Percentiles rank a stretch among this genome's conserved stretches.
These are phyloP conservation scores for Sebastes diploproa DNA, from an alignment of 2,797 vertebrate species.

Conservation along the genomic window DNA sequence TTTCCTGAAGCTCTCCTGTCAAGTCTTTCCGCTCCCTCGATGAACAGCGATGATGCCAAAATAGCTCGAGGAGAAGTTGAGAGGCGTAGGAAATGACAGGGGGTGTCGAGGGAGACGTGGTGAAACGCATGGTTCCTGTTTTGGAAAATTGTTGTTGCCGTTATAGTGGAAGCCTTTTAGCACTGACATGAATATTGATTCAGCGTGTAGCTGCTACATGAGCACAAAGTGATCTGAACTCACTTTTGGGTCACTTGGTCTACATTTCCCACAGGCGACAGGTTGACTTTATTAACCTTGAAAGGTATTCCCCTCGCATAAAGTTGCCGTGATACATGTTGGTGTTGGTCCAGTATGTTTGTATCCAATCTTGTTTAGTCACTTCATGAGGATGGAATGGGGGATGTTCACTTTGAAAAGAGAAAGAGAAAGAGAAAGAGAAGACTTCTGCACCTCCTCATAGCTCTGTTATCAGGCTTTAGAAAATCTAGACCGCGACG, in stretches of 20 bases:
- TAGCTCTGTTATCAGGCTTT: too few relatives aligned
- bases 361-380: neutral
- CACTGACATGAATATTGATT: constrained; percentile 51
- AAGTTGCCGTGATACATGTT: neutral
- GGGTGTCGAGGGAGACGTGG: neutral
- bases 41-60: neutral
- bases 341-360: neutral
- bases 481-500: too few relatives aligned
- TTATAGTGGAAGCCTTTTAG: constrained; percentile 40
- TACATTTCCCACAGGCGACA: neutral
- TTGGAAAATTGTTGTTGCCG: constrained; percentile 1
- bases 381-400: neutral
- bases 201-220: constrained; percentile 8
- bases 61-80: constrained; percentile 12
- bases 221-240: constrained; percentile 41
- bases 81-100: neutral
- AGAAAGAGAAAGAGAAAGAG: too few relatives aligned
- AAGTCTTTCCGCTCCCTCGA: neutral
- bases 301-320: constrained; percentile 15
- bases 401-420: neutral
- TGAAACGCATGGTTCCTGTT: constrained; percentile 26
- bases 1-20: constrained; percentile 5
- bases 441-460: too few relatives aligned
- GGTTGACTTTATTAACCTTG: constrained; percentile 47
- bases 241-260: constrained; percentile 34